Evolutionary conservation across 2,113 vertebrate genomes (phyloP).

Genomic region (Formicarius rufipectus): DNA sequence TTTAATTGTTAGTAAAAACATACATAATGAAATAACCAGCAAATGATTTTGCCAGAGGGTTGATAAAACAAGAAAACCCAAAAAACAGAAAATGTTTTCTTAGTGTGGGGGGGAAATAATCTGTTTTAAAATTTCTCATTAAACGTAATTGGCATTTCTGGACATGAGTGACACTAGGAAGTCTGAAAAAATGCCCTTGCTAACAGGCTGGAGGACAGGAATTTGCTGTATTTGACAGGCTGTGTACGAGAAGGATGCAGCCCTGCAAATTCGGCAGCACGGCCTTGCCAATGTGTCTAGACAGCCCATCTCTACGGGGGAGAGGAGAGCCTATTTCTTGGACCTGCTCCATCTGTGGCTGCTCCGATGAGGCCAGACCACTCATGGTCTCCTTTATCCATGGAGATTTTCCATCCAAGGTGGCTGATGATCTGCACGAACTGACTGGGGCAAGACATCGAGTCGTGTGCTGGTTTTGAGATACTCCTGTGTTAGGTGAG

Average conservation of each 20-base stretch:
- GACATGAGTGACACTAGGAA: background rate
- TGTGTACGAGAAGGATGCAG: slow-evolving; percentile 30
- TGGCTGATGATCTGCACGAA: rapidly evolving
- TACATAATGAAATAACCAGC: background rate
- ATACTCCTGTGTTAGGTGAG: background rate
- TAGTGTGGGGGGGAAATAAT: background rate
- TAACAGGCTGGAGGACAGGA: background rate
- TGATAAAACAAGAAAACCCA: background rate
- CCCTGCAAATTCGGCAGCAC: background rate
- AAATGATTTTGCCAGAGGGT: background rate
- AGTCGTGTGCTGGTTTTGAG: background rate
- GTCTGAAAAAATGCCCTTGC: background rate
- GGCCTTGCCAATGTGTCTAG: slow-evolving; percentile 58
- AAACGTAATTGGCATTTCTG: background rate
- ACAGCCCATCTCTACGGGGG: slow-evolving; percentile 31
- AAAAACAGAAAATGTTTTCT: background rate
- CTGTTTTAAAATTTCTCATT: background rate
- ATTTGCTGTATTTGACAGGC: slow-evolving; percentile 4
- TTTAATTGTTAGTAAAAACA: background rate
- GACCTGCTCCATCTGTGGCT: slow-evolving; percentile 6
- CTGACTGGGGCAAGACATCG: background rate
- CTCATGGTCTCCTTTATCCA: background rate
- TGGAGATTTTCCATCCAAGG: background rate
- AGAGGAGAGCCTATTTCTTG: slow-evolving; percentile 29
- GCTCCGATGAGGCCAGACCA: background rate